Base-by-base conservation (phyloP, 2,113 vertebrate genomes). In the Dipodomys stephensi region DNA sequence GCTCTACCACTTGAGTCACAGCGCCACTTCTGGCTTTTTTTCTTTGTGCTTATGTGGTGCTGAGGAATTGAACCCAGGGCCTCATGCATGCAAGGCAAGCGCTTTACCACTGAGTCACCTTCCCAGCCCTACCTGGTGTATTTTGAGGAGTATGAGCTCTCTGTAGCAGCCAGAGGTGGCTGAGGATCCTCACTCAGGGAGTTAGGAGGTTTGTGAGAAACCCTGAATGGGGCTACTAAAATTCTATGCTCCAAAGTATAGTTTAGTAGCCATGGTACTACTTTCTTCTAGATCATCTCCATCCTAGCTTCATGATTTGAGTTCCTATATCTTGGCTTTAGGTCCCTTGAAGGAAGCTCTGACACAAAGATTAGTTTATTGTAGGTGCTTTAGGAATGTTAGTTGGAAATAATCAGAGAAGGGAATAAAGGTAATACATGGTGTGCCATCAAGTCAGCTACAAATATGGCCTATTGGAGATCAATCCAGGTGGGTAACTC, bases 321-420 rank as follows among this genome's bases (percentile, higher is more conserved):
- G 82, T 60, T 77, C 32, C 57, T 83, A 9, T 16, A 46, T 83
- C 39, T 91, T 71, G 68, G 30, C 67, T 94, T 87, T 93, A 19
- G 25, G 68, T 68, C 49, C 35, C 28, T 0, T 2, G 49, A 73
- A 57, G 71, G 71, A 62, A 87, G 7, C 6, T 80, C 44, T 39
- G 80, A 30, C 13, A 19, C 1, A 71, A 83, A 23, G 28, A 86
- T 72, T 72, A 88, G 30, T 49, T 95, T 79, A 85, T 57, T 90
- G 25, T 2, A 32, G 13, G 13, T 44, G 46, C n/a, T 87, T 77
- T 82, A 78, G 22, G 81, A 90, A 62, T 1, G 8, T 28, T 82
- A 32, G 16, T 74, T 44, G 71, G 19, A 79, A 71, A 12, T 83
- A 79, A 62, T 49, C 20, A 62, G 28, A 28, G 49, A 79, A 76